Evolutionary conservation across 2,113 vertebrate species (phyloP).

Genomic region (Nothobranchius furzeri): DNA sequence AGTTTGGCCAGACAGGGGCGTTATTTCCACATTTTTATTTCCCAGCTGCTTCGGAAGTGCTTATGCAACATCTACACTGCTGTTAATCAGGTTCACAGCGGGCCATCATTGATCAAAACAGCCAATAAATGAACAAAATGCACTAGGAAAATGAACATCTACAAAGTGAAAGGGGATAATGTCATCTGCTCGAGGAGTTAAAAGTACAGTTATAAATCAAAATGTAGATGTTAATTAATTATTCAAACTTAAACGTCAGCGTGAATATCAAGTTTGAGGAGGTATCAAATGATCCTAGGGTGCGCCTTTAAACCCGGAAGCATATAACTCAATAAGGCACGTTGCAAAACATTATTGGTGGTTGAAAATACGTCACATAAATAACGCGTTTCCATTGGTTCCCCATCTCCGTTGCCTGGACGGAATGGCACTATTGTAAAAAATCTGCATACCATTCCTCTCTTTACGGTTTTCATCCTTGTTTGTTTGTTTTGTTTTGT

Average conservation of each 20-base stretch:
- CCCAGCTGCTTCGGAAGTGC: too few species aligned
- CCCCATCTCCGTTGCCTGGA: constrained; percentile 14
- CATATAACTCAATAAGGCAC: not conserved
- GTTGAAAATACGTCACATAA: not conserved
- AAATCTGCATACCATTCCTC: constrained; percentile 22
- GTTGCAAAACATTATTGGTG: constrained; percentile 55
- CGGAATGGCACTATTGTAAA: constrained; percentile 16
- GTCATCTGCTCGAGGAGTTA: not conserved
- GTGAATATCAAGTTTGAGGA: not conserved
- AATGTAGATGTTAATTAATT: not conserved
- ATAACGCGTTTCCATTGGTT: constrained; percentile 51
- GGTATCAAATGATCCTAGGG: too few species aligned
- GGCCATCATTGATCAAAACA: not conserved
- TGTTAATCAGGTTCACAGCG: not conserved
- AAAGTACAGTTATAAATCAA: not conserved
- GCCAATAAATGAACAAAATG: not conserved
- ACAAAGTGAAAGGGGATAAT: not conserved
- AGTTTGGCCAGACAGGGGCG: constrained; percentile 22
- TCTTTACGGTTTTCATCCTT: constrained; percentile 2
- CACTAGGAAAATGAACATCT: not conserved
- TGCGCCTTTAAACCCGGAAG: not conserved
- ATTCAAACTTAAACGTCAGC: not conserved
- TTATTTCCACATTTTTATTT: not conserved
- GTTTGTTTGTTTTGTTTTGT: not conserved
- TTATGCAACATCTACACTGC: constrained; percentile 19